Percentiles rank a stretch among this genome's conserved stretches.
These are phyloP conservation scores for Dasysyrphus albostriatus DNA, from an alignment of 2,888 invertebrate genomes.

Conservation along the genomic window DNA sequence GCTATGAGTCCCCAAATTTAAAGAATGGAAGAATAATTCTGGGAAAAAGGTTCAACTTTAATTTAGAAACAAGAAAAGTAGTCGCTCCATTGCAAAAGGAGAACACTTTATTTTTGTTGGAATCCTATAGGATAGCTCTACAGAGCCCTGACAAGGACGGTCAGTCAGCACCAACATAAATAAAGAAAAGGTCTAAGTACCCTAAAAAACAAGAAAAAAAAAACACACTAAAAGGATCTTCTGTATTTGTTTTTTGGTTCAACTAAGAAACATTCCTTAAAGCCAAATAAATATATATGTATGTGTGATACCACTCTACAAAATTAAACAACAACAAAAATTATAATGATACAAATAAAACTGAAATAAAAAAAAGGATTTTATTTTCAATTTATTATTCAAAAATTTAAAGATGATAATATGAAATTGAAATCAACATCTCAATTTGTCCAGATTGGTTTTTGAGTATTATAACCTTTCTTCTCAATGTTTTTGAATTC, in stretches of 20 bases:
- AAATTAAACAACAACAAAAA: not conserved
- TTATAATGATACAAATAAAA: not conserved
- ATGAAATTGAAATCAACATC: not conserved
- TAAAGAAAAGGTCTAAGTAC: not conserved
- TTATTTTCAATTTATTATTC: slow-evolving; percentile 1
- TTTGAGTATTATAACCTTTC: not conserved
- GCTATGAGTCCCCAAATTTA: not conserved
- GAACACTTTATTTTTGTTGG: not conserved
- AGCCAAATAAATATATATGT: not conserved
- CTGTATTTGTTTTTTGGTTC: not conserved
- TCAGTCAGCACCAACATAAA: not conserved
- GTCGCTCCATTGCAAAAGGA: not conserved
- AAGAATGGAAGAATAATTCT: not conserved
- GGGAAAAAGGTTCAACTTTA: not conserved
- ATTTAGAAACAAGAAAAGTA: not conserved
- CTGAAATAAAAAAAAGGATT: not conserved
- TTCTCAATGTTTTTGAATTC: not conserved
- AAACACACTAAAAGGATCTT: not conserved
- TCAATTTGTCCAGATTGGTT: not conserved
- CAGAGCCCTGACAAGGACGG: not conserved
- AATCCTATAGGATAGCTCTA: not conserved
- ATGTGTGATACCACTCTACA: not conserved
- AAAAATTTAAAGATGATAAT: not conserved
- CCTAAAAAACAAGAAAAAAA: not conserved
- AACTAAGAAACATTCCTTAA: not conserved